phyloP scores from a whole-genome alignment of 2,888 invertebrate genomes.

The Euplagia quadripunctaria region DNA sequence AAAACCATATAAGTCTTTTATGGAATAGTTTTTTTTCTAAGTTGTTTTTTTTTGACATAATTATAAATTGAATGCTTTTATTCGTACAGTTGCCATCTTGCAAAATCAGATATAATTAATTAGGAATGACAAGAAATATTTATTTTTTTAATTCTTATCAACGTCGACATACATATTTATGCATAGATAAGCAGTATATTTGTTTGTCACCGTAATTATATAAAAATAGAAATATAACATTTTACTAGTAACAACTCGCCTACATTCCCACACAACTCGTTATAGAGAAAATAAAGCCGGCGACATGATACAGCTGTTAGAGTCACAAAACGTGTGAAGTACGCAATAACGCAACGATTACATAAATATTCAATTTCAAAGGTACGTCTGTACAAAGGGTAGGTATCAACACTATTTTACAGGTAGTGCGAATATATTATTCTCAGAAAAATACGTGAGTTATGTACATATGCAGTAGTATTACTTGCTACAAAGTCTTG shows the following conservation, averaged over 20 bases:
- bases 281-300: not conserved
- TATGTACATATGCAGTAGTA: too few species aligned
- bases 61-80: too few species aligned
- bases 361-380: constrained; percentile 41
- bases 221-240: not conserved
- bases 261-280: not conserved
- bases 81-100: too few species aligned
- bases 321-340: constrained; percentile 6
- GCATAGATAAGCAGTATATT: not conserved
- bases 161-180: too few species aligned
- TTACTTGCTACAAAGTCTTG: too few species aligned
- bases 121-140: too few species aligned
- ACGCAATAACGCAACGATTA: constrained; percentile 41
- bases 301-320: not conserved
- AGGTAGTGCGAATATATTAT: not conserved
- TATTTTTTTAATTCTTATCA: too few species aligned
- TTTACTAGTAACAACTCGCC: not conserved
- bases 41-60: too few species aligned
- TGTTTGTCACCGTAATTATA: not conserved
- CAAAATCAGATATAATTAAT: too few species aligned
- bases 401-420: not conserved
- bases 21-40: too few species aligned
- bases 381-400: constrained; percentile 2
- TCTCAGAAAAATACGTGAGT: not conserved
- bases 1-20: too few species aligned